A percentile compares a stretch with the other conserved stretches of the same genome.
Conservation (phyloP, 1,140 invertebrate genomes). For the Aphaenogaster rudis region DNA sequence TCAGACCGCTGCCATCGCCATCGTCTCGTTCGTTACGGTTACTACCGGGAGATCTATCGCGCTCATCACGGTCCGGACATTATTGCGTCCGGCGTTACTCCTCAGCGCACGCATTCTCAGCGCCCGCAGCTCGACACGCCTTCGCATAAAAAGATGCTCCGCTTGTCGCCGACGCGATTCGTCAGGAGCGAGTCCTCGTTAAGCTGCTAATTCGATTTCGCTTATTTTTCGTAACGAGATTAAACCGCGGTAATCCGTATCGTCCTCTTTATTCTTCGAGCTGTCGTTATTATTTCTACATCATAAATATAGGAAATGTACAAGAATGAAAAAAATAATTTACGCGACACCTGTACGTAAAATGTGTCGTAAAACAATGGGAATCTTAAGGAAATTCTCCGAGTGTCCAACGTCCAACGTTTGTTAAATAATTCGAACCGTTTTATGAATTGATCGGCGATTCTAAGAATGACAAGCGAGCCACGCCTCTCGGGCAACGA, state of each 20-base stretch:
- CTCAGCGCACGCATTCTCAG: background rate
- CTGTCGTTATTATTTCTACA: background rate
- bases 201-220: constrained; percentile 32
- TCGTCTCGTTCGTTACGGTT: constrained; percentile 74
- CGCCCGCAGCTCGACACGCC: constrained; percentile 44
- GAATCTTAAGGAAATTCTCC: background rate
- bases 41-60: constrained; percentile 68
- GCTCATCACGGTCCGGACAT: constrained; percentile 67
- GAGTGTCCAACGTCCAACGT: background rate
- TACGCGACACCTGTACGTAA: background rate
- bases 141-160: constrained; percentile 37
- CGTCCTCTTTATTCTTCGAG: background rate
- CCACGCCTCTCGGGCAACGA: background rate
- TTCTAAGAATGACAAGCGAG: constrained; percentile 31
- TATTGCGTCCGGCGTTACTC: constrained; percentile 65
- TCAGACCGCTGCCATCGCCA: constrained; percentile 56
- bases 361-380: background rate
- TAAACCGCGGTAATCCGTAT: background rate
- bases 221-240: constrained; percentile 39
- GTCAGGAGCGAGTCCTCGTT: constrained; percentile 68
- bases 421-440: background rate
- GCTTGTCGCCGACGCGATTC: constrained; percentile 65
- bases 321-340: constrained; percentile 2
- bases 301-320: background rate
- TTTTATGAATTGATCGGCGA: background rate